Conservation (phyloP, 2,113 vertebrate genomes). For the Etheostoma spectabile region DNA sequence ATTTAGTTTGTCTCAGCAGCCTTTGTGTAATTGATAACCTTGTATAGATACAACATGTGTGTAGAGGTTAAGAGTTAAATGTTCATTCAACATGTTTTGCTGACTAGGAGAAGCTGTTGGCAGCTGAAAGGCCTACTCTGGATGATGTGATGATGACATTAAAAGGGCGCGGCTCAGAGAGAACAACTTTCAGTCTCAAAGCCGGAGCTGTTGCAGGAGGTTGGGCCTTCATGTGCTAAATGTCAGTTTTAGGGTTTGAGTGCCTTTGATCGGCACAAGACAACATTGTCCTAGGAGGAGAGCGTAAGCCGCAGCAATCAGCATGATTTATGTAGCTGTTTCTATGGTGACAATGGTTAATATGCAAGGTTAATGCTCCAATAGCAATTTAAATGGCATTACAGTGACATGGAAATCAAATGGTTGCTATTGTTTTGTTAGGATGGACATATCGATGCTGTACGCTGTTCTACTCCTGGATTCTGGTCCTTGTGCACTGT, state of each 20-base stretch:
- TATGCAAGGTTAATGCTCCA: background rate
- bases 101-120: background rate
- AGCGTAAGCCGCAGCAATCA: background rate
- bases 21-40: background rate
- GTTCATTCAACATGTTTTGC: background rate
- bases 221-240: background rate
- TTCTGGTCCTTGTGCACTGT: background rate
- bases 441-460: background rate
- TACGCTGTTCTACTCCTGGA: too few relatives aligned
- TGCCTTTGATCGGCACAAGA: slow-evolving; percentile 28
- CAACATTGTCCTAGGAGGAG: background rate
- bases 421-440: background rate
- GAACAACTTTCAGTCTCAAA: background rate
- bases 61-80: background rate
- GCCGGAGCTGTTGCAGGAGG: background rate
- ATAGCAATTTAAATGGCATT: background rate
- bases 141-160: background rate
- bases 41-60: background rate
- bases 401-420: background rate
- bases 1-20: slow-evolving; percentile 4
- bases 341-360: background rate
- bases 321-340: background rate
- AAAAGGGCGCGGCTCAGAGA: background rate
- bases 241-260: slow-evolving; percentile 15
- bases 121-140: background rate